Conservation (phyloP, 2,113 vertebrate genomes). For the Aphelocoma coerulescens region DNA sequence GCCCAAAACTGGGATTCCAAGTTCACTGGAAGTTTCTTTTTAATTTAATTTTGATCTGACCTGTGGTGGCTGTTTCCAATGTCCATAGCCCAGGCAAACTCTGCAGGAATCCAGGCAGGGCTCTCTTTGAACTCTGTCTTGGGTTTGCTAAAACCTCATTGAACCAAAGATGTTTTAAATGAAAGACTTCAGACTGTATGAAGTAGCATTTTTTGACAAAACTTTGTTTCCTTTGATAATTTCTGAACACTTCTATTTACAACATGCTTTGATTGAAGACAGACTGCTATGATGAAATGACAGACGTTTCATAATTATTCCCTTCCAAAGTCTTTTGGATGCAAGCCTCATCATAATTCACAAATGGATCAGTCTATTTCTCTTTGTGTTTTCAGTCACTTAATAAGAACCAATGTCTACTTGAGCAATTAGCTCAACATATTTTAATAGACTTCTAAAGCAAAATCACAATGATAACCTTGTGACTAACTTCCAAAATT, state of each 20-base stretch:
- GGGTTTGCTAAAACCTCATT: conserved; percentile 28
- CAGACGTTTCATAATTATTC: conserved; percentile 18
- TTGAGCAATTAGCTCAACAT: not conserved
- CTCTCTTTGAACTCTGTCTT: conserved; percentile 56
- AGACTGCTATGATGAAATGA: conserved; percentile 38
- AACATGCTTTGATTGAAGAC: conserved; percentile 54
- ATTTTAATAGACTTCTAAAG: not conserved
- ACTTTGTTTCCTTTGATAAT: conserved; percentile 59
- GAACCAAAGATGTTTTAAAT: conserved; percentile 61
- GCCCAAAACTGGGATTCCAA: not conserved
- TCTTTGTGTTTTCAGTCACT: not conserved
- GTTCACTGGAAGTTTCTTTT: not conserved
- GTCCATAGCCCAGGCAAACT: conserved; percentile 10
- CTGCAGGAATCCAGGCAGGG: conserved; percentile 39
- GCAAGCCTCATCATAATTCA: not conserved
- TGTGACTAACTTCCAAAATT: not conserved
- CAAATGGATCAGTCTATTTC: not conserved
- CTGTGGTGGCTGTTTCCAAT: conserved; percentile 46
- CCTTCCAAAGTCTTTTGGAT: conserved; percentile 3
- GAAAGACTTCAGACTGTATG: conserved; percentile 35
- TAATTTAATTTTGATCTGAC: conserved; percentile 40
- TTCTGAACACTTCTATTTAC: conserved; percentile 60
- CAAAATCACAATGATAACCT: not conserved
- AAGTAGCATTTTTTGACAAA: conserved; percentile 62
- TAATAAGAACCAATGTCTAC: not conserved